Conservation (phyloP, 2,888 invertebrate genomes). For the Xanthostigma xanthostigma region DNA sequence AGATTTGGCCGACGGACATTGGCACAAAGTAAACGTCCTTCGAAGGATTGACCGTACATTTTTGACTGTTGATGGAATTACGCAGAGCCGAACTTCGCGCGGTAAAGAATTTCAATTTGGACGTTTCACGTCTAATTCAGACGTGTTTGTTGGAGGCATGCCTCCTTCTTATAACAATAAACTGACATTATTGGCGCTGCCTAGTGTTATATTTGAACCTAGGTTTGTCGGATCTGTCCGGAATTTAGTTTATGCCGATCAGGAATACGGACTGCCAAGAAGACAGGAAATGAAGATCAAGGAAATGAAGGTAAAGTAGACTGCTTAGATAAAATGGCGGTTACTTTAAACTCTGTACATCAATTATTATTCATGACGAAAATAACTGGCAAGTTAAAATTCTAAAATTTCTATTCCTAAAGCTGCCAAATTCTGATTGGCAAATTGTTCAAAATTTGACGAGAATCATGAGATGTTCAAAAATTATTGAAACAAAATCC, state of each 20-base stretch:
- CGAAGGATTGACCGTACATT: constrained; percentile 72
- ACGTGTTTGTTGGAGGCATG: constrained; percentile 93
- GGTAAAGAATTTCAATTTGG: constrained; percentile 85
- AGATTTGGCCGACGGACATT: constrained; percentile 76
- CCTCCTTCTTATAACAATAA: constrained; percentile 85
- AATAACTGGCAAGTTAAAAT: too few species aligned
- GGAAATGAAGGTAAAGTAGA: constrained; percentile 52
- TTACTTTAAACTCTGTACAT: too few species aligned
- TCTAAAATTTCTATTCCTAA: too few species aligned
- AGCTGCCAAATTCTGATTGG: too few species aligned
- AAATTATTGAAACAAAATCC: too few species aligned
- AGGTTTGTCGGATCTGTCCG: constrained; percentile 80
- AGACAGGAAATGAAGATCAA: constrained; percentile 75
- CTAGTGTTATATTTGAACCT: constrained; percentile 86
- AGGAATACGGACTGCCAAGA: constrained; percentile 58
- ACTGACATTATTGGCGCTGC: constrained; percentile 68
- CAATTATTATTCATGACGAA: too few species aligned
- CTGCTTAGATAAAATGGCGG: too few species aligned
- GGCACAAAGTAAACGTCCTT: constrained; percentile 79
- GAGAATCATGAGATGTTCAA: too few species aligned
- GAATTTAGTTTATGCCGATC: constrained; percentile 81
- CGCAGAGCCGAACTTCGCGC: constrained; percentile 62
- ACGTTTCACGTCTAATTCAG: constrained; percentile 72
- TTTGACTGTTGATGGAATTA: constrained; percentile 70
- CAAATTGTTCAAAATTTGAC: too few species aligned